These are phyloP conservation scores for Amphipyra tragopoginis DNA, from an alignment of 2,888 invertebrate species.

Conservation along the genomic window DNA sequence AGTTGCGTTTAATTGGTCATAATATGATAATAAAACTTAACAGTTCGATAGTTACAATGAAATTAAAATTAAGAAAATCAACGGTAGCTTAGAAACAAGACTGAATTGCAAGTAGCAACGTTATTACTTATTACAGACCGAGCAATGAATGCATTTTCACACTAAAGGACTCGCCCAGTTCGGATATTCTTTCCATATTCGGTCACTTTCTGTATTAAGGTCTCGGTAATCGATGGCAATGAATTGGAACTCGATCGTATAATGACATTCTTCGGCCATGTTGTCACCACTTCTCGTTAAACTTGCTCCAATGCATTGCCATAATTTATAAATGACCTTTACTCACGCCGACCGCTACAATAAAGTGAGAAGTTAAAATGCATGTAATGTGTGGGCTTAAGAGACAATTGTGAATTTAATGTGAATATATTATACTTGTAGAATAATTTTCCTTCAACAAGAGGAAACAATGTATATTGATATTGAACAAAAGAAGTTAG, in stretches of 20 bases:
- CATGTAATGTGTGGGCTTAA: slow-evolving; percentile 45
- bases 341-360: slow-evolving; percentile 30
- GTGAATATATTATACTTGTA: slow-evolving; percentile 21
- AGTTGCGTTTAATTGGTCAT: slow-evolving; percentile 27
- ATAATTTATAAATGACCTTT: slow-evolving; percentile 66
- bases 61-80: slow-evolving; percentile 12
- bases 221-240: slow-evolving; percentile 55
- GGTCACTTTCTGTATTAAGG: slow-evolving; percentile 42
- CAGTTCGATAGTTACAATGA: background rate
- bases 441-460: slow-evolving; percentile 10
- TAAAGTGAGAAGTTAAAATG: slow-evolving; percentile 46
- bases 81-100: background rate
- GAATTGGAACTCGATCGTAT: slow-evolving; percentile 55
- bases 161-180: background rate
- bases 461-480: slow-evolving; percentile 4
- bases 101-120: background rate
- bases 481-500: slow-evolving; percentile 14
- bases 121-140: background rate
- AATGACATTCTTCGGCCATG: slow-evolving; percentile 61
- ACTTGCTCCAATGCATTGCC: slow-evolving; percentile 59
- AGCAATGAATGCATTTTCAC: slow-evolving; percentile 10
- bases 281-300: slow-evolving; percentile 61
- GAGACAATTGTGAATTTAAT: slow-evolving; percentile 22
- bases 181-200: slow-evolving; percentile 27
- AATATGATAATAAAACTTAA: slow-evolving; percentile 15